phyloP scores from a whole-genome alignment of 2,888 invertebrate genomes.

The Parnassius mnemosyne region DNA sequence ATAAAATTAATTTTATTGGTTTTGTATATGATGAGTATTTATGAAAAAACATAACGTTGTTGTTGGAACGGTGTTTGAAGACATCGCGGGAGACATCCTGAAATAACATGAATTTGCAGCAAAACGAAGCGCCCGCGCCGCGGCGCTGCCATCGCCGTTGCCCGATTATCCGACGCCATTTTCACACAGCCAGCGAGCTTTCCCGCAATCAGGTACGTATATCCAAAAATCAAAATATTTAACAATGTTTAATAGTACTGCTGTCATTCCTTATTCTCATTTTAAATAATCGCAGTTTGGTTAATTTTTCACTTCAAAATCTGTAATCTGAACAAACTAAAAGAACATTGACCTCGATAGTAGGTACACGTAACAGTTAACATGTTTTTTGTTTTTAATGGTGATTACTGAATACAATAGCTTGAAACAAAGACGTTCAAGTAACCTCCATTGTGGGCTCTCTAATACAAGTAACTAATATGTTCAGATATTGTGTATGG shows the following conservation, averaged over 20 bases:
- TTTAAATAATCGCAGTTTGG: not conserved
- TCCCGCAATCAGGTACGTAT: slow-evolving; percentile 74
- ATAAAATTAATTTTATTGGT: too few relatives aligned
- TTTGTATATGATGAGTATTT: too few relatives aligned
- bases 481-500: slow-evolving; percentile 1
- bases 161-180: slow-evolving; percentile 73
- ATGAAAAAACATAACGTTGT: not conserved
- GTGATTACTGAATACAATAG: slow-evolving; percentile 57
- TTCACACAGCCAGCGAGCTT: slow-evolving; percentile 75
- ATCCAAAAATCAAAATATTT: slow-evolving; percentile 18
- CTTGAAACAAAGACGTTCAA: slow-evolving; percentile 34
- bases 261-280: not conserved
- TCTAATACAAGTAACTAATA: slow-evolving; percentile 35
- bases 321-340: slow-evolving; percentile 7
- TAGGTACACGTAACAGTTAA: slow-evolving; percentile 69
- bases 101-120: slow-evolving; percentile 76
- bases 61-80: slow-evolving; percentile 45
- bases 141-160: slow-evolving; percentile 66
- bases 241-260: slow-evolving; percentile 14
- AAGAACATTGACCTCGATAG: slow-evolving; percentile 46
- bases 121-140: slow-evolving; percentile 58
- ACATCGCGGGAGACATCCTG: slow-evolving; percentile 80
- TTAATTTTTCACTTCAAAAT: slow-evolving; percentile 15
- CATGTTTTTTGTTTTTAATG: slow-evolving; percentile 75
- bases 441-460: slow-evolving; percentile 29